Percentiles rank a stretch among this genome's conserved stretches.
Evolutionary conservation across 2,113 vertebrate genomes (phyloP).

Genomic region (Tychaedon coryphoeus): DNA sequence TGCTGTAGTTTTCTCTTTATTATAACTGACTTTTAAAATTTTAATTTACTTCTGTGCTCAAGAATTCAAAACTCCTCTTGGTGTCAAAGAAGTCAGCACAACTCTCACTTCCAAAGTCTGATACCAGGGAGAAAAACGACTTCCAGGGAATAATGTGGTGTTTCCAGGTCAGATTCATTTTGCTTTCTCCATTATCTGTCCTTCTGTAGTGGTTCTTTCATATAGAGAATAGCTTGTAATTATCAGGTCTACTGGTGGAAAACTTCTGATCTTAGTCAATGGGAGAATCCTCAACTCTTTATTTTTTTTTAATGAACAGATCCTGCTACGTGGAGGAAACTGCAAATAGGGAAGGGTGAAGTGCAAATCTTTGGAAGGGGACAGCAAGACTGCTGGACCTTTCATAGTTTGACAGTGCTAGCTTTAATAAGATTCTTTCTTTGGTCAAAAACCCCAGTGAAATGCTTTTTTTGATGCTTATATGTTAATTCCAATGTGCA

Average conservation of each 20-base stretch:
- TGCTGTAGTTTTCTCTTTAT: not conserved
- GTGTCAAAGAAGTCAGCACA: not conserved
- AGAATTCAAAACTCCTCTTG: not conserved
- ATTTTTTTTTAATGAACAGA: too few species aligned
- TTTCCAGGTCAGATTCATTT: not conserved
- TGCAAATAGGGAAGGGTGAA: not conserved
- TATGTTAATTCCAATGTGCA: not conserved
- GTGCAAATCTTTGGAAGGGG: not conserved
- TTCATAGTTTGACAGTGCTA: not conserved
- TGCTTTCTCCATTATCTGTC: not conserved
- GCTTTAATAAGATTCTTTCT: not conserved
- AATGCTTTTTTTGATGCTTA: not conserved
- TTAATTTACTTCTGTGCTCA: not conserved
- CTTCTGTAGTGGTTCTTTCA: not conserved
- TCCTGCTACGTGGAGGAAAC: not conserved
- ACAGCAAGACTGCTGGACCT: not conserved
- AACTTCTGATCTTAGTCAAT: not conserved
- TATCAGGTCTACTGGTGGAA: not conserved
- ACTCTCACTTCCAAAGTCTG: not conserved
- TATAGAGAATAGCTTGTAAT: not conserved
- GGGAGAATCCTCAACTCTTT: not conserved
- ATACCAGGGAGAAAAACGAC: not conserved
- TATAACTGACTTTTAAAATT: not conserved
- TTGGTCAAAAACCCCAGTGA: not conserved
- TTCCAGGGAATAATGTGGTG: not conserved